Base-by-base conservation (phyloP, 2,797 vertebrate genomes). In the Paramormyrops hopkinsi region DNA sequence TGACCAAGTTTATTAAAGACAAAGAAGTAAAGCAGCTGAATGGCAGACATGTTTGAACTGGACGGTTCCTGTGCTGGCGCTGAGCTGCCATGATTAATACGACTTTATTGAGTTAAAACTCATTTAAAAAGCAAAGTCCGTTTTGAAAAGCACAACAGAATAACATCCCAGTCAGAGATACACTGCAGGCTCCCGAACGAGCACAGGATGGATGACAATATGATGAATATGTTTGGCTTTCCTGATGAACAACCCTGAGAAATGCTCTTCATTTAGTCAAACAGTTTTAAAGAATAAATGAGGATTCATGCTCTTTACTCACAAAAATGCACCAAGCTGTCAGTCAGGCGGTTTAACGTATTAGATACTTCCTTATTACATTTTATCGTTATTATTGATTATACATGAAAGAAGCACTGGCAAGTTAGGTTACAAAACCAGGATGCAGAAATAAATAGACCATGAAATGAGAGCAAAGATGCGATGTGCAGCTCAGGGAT, bases 1-100 rank as follows among this genome's bases (percentile, higher is more conserved):
- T 90, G 89, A 92, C 79, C 94, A 94, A 95, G 96, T 94, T 95
- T 93, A 96, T 96, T 96, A 95, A 91, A 41, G 17, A 76, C 12
- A 44, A 17, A 76, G 37, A 19, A 6, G 17, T 76, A 44, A 41
- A 76, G 4, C n/a, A 37, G 29, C 37, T 44, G 73, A 44, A 79
- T 7, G 73, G 33, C 33, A 17, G 73, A n/a, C 33, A 79, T 44
- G 37, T 79, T 79, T 79, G 33, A 44, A 37, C 41, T n/a, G 37
- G 37, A 37, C 12, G 29, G 29, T 4, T 73, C 65, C 41, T 44
- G 37, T n/a, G 2, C 17, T 79, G 17, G 69, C 17, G 0, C 7
- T 8, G 33, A 79, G 37, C 73, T 44, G 37, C 37, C 14, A 44
- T 79, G 73, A 79, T 79, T 79, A n/a, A 44, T 9, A 19, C 6